A percentile compares a stretch with the other conserved stretches of the same genome.
Evolutionary conservation across 2,113 vertebrate genomes (phyloP).

Genomic region (Notothenia rossii): DNA sequence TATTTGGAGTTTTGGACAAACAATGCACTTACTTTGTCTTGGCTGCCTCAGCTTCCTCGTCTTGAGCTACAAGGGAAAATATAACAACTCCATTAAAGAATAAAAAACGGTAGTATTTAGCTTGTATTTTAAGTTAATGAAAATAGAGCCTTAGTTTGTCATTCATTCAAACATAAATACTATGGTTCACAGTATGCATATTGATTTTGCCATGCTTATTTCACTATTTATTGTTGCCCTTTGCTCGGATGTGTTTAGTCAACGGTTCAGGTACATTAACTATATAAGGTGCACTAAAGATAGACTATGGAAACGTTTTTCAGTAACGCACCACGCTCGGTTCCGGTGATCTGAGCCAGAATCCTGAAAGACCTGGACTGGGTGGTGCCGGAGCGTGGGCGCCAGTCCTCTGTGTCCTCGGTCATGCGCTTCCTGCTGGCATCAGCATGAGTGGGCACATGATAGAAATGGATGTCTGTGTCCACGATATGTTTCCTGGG

Average conservation of each 20-base stretch:
- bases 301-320: not conserved
- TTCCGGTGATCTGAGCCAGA: slow-evolving; percentile 97
- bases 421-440: slow-evolving; percentile 96
- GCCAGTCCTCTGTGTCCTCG: slow-evolving; percentile 98
- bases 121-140: not conserved
- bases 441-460: slow-evolving; percentile 91
- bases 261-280: not conserved
- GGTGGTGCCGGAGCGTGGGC: slow-evolving; percentile 91
- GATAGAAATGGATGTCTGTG: slow-evolving; percentile 93
- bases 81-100: not conserved
- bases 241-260: not conserved
- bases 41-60: slow-evolving; percentile 58
- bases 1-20: not conserved
- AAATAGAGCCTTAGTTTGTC: not conserved
- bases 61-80: slow-evolving; percentile 51
- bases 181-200: not conserved
- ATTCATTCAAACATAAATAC: not conserved
- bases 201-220: not conserved
- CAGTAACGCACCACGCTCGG: slow-evolving; percentile 85
- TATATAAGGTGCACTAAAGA: not conserved
- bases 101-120: not conserved
- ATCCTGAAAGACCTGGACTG: slow-evolving; percentile 98
- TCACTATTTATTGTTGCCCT: not conserved
- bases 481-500: slow-evolving; percentile 92
- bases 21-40: slow-evolving; percentile 75